Evolutionary conservation across 1,140 invertebrate species (phyloP).

Genomic region (Phymorhynchus buccinoides): DNA sequence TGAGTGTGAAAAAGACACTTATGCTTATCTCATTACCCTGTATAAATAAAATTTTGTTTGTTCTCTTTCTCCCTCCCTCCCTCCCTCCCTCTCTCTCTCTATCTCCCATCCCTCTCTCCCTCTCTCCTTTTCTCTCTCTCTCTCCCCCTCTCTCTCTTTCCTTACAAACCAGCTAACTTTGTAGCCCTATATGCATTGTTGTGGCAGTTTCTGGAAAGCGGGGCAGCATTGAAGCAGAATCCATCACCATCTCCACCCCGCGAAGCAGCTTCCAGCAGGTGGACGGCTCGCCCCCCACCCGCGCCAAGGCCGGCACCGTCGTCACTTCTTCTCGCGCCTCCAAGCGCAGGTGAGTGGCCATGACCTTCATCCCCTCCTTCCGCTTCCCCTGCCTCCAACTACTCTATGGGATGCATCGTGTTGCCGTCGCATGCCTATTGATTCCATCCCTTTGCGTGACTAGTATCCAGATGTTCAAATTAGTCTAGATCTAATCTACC

Average conservation of each 20-base stretch:
- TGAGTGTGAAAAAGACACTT: too few species aligned
- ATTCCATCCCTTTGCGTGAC: too few species aligned
- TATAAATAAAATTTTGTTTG: too few species aligned
- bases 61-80: too few species aligned
- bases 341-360: slow-evolving; percentile 82
- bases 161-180: not conserved
- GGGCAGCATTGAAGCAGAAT: slow-evolving; percentile 66
- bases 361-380: not conserved
- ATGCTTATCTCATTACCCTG: too few species aligned
- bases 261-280: slow-evolving; percentile 68
- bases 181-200: too few species aligned
- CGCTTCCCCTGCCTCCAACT: not conserved
- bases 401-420: not conserved
- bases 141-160: not conserved
- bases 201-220: slow-evolving; percentile 60
- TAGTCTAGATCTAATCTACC: too few species aligned
- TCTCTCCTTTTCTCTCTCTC: too few species aligned
- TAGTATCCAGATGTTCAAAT: too few species aligned
- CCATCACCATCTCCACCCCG: slow-evolving; percentile 60
- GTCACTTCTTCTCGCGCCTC: slow-evolving; percentile 93
- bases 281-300: slow-evolving; percentile 69
- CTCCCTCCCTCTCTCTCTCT: too few species aligned
- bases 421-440: too few species aligned
- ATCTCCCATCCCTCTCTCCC: not conserved
- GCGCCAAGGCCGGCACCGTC: slow-evolving; percentile 82